Percentiles rank a stretch among this genome's conserved stretches.
phyloP scores from a whole-genome alignment of 2,113 vertebrate species.

The Chloropsis cyanopogon region DNA sequence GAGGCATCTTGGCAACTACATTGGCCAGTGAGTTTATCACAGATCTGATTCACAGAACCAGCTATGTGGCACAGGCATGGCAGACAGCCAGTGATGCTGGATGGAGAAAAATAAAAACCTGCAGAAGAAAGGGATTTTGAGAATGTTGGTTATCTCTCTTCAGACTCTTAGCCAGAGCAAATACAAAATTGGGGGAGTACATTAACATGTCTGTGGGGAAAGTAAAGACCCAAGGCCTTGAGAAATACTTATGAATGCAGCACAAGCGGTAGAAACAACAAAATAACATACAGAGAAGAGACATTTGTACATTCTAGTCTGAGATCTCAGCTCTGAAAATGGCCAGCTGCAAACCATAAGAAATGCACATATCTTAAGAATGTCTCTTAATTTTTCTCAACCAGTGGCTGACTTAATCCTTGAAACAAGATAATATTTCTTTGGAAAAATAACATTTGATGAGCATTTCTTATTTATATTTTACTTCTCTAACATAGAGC shows the following conservation, averaged over 20 bases:
- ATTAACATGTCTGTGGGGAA: not conserved
- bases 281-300: not conserved
- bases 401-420: not conserved
- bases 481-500: not conserved
- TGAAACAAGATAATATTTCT: not conserved
- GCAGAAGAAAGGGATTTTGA: not conserved
- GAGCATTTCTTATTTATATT: not conserved
- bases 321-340: not conserved
- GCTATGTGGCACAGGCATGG: conserved; percentile 82
- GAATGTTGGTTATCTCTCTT: not conserved
- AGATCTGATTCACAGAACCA: conserved; percentile 75
- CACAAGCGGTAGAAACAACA: not conserved
- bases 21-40: conserved; percentile 78
- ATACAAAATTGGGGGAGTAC: not conserved
- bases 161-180: not conserved
- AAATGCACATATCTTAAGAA: not conserved
- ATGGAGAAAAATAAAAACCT: conserved; percentile 82
- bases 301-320: not conserved
- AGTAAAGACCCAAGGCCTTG: not conserved
- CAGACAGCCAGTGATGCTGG: conserved; percentile 66
- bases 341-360: not conserved
- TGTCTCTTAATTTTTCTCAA: not conserved
- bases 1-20: conserved; percentile 81
- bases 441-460: not conserved
- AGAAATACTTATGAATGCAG: not conserved